Base-by-base conservation (phyloP, 2,888 invertebrate genomes). In the Tribolium freemani region DNA sequence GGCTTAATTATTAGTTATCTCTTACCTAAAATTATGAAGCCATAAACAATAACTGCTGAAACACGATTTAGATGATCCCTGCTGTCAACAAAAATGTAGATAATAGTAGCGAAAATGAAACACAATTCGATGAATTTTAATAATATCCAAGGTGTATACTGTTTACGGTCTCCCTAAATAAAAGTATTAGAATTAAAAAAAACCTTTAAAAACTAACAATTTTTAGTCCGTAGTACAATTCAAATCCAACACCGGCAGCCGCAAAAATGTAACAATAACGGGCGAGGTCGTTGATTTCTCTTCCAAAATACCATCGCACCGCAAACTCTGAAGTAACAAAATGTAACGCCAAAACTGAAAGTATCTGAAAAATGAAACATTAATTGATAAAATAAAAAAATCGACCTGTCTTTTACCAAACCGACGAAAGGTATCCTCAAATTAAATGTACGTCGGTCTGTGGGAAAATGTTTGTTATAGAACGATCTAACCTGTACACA, bases 101-200 rank as follows among this genome's bases (percentile, higher is more conserved):
- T 61, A 21, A 61, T 20, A 9, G 21, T 30, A 10, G 26, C 48
- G n/a, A 21, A 20, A 10, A 38, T 30, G 2, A 58, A 44, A 11
- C 46, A 48, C n/a, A 61, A 30, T 11, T 63, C 63, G 9, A 63
- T 51, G 5, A 63, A 51, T 38, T 63, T 63, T 3, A 50, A 16
- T 16, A 63, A 10, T 9, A 63, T 63, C 63, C 63, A 67, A 3
- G 57, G 67, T 16, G 56, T 67, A 26, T 26, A 45, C 11, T 67
- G 67, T 11, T 67, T 67, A 5, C 56, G n/a, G 44, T 54, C 57
- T n/a, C 45, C 57, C 67, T 67, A 46, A 20, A 21, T 30, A 21
- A 21, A 46, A n/a, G 1, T 38, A 8, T 8, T 38, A 6, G 8
- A 38, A 6, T 38, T 4, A 21, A 53, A 8, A 8, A 13, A 53